Conservation (phyloP, 1,140 invertebrate species). For the Lycorma delicatula region DNA sequence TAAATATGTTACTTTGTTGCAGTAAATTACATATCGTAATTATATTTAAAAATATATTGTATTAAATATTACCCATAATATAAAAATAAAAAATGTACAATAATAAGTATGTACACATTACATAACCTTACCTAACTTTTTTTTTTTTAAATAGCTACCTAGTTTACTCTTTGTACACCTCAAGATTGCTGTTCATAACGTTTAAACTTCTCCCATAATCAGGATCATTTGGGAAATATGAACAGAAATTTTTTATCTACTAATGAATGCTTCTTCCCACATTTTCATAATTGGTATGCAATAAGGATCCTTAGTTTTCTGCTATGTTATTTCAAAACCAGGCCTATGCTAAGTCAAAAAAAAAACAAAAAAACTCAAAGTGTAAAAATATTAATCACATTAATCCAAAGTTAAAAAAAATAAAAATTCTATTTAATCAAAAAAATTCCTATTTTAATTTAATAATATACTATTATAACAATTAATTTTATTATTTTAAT, state of each 20-base stretch:
- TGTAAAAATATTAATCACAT: neutral
- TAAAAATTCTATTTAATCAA: neutral
- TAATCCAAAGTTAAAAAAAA: neutral
- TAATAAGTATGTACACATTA: too few relatives aligned
- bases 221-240: neutral
- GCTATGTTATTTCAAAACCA: neutral
- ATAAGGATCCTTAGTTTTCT: neutral
- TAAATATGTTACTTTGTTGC: too few relatives aligned
- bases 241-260: neutral
- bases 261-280: neutral
- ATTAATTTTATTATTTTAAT: conserved; percentile 1
- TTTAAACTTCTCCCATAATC: neutral
- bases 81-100: too few relatives aligned
- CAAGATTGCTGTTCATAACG: neutral
- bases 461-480: conserved; percentile 5
- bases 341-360: neutral
- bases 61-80: too few relatives aligned
- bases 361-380: neutral
- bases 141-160: too few relatives aligned
- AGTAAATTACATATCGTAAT: too few relatives aligned
- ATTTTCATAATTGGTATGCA: neutral
- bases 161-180: neutral
- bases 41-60: too few relatives aligned
- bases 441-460: conserved; percentile 10
- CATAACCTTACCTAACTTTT: too few relatives aligned